A percentile compares a stretch with the other conserved stretches of the same genome.
Evolutionary conservation across 2,797 vertebrate species (phyloP).

Genomic region (Anguilla anguilla): DNA sequence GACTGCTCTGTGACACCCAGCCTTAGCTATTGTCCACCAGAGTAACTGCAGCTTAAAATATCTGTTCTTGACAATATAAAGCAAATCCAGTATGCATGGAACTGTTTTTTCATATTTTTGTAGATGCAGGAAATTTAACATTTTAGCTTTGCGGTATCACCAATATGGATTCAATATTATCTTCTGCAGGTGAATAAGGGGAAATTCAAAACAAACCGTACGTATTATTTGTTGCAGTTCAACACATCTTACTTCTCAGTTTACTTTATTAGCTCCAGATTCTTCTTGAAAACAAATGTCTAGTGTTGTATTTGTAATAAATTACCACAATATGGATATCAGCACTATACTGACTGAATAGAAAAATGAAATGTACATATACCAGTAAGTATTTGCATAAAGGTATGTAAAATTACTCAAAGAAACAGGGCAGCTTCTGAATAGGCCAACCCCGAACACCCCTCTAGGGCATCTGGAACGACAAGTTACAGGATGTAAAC

Average conservation of each 20-base stretch:
- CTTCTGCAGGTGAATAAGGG: background rate
- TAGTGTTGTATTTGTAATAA: background rate
- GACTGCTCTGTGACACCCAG: no score
- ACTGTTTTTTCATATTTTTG: background rate
- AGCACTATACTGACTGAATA: background rate
- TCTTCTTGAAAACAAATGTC: background rate
- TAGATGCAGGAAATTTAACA: background rate
- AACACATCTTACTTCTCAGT: background rate
- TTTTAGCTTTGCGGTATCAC: background rate
- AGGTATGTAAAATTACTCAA: background rate
- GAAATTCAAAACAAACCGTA: background rate
- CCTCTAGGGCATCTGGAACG: no score
- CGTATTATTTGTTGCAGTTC: background rate
- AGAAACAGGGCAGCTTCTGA: background rate
- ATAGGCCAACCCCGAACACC: background rate
- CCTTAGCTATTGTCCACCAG: background rate
- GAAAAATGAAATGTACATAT: background rate
- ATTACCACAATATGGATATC: background rate
- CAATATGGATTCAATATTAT: background rate
- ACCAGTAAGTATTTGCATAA: background rate
- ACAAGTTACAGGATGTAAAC: no score
- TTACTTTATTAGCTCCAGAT: background rate
- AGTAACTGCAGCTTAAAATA: background rate
- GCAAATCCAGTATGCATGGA: background rate
- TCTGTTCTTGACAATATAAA: background rate